Evolutionary conservation across 2,888 invertebrate genomes (phyloP), one percentile per base, ranked within the genome.

Genomic region (Aethes cnicana): DNA sequence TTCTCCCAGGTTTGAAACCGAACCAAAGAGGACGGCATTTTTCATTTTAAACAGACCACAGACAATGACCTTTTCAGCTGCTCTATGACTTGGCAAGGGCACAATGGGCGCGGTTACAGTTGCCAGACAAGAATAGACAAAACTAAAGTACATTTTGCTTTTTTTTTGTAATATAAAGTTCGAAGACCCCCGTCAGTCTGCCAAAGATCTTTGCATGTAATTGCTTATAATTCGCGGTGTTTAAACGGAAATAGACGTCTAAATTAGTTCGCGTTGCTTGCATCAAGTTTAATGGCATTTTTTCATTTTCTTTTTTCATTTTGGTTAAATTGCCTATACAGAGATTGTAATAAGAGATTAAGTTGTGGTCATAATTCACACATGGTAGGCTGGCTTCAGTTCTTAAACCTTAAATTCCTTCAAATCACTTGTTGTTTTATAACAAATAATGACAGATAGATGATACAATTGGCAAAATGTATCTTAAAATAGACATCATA

Each of bases 81-180:
- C 20, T 35, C 36, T 43, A 43, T 20, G 23, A 25, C 26, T 52
- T 52, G 52, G 52, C 52, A 52, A 46, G 30, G 52, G 47, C 47
- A 35, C 41, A 42, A 28, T 42, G 41, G 28, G 39, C 39, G 20
- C 26, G 11, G 39, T 6, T n/a, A 12, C 32, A 12, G 39, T 41
- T 48, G 47, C 39, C 47, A 48, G n/a, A 41, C 32, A 32, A 8
- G 32, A 41, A 48, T 48, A 48, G 32, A 48, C 30, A 33, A 41
- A 48, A 48, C 39, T 48, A 48, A 44, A n/a, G n/a, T n/a, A n/a
- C 23, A 33, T 18, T 9, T 18, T 26, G 16, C 17, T 3, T 35
- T 35, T 30, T 48, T 47, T 32, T 41, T 12, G 8, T 23, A 30
- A 26, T 8, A 25, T 14, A 1, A 28, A 37, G 47, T 17, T 41